These are phyloP conservation scores for Eidolon helvum DNA, from an alignment of 2,113 vertebrate species.

Conservation along the genomic window DNA sequence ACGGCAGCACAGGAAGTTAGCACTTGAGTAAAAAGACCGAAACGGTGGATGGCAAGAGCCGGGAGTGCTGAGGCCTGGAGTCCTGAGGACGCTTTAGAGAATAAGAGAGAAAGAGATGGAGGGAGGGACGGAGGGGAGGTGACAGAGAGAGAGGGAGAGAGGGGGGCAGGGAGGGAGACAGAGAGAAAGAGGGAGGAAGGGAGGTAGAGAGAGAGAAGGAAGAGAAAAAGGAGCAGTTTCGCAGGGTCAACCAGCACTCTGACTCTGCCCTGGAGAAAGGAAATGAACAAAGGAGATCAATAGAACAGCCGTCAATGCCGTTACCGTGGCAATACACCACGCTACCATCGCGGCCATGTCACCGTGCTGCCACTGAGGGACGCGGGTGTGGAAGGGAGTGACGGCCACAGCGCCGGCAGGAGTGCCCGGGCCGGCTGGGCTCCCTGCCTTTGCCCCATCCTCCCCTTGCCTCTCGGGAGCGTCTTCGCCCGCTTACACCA, in stretches of 20 bases:
- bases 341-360: too few species aligned
- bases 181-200: too few species aligned
- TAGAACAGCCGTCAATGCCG: background rate
- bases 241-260: background rate
- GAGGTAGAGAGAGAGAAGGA: background rate
- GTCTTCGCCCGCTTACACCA: background rate
- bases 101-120: accelerated
- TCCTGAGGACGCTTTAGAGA: background rate
- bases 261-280: background rate
- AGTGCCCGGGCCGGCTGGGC: too few species aligned
- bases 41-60: background rate
- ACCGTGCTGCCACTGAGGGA: background rate
- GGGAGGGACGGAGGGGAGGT: too few species aligned
- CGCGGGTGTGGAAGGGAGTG: background rate
- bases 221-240: background rate
- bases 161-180: accelerated
- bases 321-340: background rate
- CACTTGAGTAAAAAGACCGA: background rate
- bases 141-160: background rate
- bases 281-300: background rate
- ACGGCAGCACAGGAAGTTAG: background rate
- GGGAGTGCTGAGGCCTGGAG: background rate
- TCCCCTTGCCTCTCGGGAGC: background rate
- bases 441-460: background rate
- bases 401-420: background rate